Evolutionary conservation across 2,888 invertebrate genomes (phyloP).

Genomic region (Diloba caeruleocephala): DNA sequence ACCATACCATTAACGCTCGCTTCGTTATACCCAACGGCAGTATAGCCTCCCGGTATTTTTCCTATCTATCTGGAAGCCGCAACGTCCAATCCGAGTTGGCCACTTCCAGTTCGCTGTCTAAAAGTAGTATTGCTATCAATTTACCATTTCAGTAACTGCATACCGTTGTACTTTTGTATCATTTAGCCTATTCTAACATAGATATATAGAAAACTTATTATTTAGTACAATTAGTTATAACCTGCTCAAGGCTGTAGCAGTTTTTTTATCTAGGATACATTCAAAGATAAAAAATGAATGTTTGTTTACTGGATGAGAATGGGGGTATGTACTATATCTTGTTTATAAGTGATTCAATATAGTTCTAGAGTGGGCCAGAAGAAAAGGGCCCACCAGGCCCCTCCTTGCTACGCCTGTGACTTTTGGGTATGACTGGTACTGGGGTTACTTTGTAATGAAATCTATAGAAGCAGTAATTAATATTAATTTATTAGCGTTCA

Average conservation of each 20-base stretch:
- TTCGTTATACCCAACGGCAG: conserved; percentile 9
- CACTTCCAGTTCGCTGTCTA: conserved; percentile 26
- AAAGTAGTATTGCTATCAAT: conserved; percentile 43
- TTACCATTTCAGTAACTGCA: conserved; percentile 44
- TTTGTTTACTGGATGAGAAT: no score
- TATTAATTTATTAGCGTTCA: conserved; percentile 7
- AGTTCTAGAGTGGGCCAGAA: no score
- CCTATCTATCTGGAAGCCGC: conserved; percentile 2
- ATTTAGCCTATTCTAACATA: conserved; percentile 41
- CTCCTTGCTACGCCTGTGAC: no score
- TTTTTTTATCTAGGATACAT: no score
- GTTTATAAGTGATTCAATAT: no score
- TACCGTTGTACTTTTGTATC: conserved; percentile 45
- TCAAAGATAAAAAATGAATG: no score
- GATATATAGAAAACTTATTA: conserved; percentile 33
- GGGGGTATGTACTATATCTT: no score
- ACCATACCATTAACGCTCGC: conserved; percentile 33
- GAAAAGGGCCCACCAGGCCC: no score
- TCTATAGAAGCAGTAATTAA: conserved; percentile 21
- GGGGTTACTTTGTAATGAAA: conserved; percentile 25
- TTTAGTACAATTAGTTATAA: no score
- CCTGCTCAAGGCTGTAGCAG: no score
- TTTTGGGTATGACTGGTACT: no score
- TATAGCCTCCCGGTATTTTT: neutral
- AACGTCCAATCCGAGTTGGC: neutral